Base-by-base conservation (phyloP, 2,113 vertebrate genomes). In the Alethe castanea region DNA sequence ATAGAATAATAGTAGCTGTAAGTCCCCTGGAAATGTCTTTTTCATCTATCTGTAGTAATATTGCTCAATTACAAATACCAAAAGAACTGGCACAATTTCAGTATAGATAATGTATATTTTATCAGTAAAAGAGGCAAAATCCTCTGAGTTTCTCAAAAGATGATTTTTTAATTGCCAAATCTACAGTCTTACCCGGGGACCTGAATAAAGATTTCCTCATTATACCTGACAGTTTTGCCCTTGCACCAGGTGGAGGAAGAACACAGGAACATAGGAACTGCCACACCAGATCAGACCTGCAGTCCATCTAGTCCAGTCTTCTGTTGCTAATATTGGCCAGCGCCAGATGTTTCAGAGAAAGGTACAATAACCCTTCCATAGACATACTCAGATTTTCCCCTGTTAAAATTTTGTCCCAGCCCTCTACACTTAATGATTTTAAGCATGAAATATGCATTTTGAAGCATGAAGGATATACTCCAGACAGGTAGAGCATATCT, bases 301-400 rank as follows among this genome's bases (percentile, higher is more conserved):
- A 95, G 94, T 94, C 95, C 93, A 96, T 96, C 96, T 96, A 95
- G 95, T 95, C 96, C 94, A 95, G 84, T 96, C 62, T 92, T 95
- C 70, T 95, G 93, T 95, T 95, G 91, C 95, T 95, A 96, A 95
- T 95, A 97, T 91, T 92, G 91, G 93, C 91, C 91, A 95, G 66
- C 0, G 2, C 89, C 94, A 97, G 95, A 97, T 97, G 95, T 95
- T 96, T 62, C 94, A 92, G 84, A 70, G 74, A 82, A 96, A 87
- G 81, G 74, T 95, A 94, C 91, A 77, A 85, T 95, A 97, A 95
- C 78, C 84, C 87, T 87, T 95, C 94, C 50, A 69, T 40, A 96
- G 70, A 91, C 18, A 61, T 38, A 80, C 50, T 79, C 78, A 95
- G 78, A 79, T 12, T 77, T 84, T 91, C 29, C 45, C 22, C 83